Evolutionary conservation across 2,888 invertebrate genomes (phyloP), one percentile per base, ranked within the genome.

Genomic region (Nymphalis urticae): DNA sequence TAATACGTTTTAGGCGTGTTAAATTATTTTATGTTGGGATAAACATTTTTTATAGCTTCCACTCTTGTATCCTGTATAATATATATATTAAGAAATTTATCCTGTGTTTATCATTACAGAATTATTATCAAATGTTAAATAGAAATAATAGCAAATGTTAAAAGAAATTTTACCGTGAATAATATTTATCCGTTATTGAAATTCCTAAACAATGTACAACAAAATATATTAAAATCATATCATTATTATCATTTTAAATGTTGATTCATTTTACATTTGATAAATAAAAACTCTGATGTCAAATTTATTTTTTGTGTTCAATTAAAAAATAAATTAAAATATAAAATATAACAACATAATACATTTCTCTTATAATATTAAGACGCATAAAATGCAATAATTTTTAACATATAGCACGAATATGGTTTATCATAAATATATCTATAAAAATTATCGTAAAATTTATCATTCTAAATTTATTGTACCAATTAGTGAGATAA

Each of bases 311-410:
- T 27, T 24, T 56, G 17, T 27, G 17, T 56, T 56, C 17, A 17
- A 27, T 56, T 32, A 32, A 56, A 17, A 17, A 32, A 8, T 56
- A 19, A 19, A 16, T 32, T n/a, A 36, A 36, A 19, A 58, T 58
- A 9, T 42, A 10, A 42, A 8, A 42, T 42, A 42, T 13, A 13
- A 36, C 19, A 36, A 19, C 19, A 53, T 50, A 32, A 21, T 19
- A 64, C 48, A 48, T 61, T 19, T n/a, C 10, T 61, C 27, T 48
- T 24, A 54, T 58, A 56, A 66, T 21, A 32, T 53, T 62, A 21
- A 10, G 36, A 36, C 48, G 56, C 88, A 89, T 89, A 71, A 85
- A 87, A 89, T 89, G 90, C 90, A 88, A 86, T 85, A 84, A 84
- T 76, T 74, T 76, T 77, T 75, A 75, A 78, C 77, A 73, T 78